A percentile compares a stretch with the other conserved stretches of the same genome.
Conservation (phyloP, 1,140 invertebrate genomes). For the Anagrus nilaparvatae region DNA sequence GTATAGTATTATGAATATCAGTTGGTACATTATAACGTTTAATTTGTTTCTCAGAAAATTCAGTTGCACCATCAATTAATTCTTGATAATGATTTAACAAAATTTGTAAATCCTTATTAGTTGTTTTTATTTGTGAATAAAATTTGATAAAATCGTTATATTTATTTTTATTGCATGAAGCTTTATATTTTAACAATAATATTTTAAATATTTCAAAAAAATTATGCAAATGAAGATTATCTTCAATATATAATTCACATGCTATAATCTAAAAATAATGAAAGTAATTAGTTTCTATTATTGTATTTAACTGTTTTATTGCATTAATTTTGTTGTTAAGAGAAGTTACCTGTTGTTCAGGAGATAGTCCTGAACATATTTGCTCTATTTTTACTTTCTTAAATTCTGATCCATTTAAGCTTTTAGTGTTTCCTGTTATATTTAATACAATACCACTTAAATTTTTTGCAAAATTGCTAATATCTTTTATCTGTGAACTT, state of each 20-base stretch:
- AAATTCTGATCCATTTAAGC: slow-evolving; percentile 21
- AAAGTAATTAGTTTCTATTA: slow-evolving; percentile 1
- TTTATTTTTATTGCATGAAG: slow-evolving; percentile 10
- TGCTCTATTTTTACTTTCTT: slow-evolving; percentile 17
- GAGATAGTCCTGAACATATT: slow-evolving; percentile 22
- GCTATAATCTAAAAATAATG: slow-evolving; percentile 20
- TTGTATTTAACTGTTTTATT: background rate
- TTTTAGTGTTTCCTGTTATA: slow-evolving; percentile 17
- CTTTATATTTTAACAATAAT: slow-evolving; percentile 17
- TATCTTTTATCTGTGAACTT: slow-evolving; percentile 14
- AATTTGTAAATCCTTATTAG: slow-evolving; percentile 19
- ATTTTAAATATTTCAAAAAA: slow-evolving; percentile 21
- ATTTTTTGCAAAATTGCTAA: slow-evolving; percentile 15
- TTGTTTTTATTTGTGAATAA: slow-evolving; percentile 23
- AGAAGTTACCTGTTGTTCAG: slow-evolving; percentile 22
- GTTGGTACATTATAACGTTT: background rate
- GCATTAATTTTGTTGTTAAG: background rate
- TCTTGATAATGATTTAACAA: slow-evolving; percentile 18
- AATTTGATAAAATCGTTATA: slow-evolving; percentile 21
- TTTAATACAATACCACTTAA: slow-evolving; percentile 20
- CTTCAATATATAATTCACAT: slow-evolving; percentile 22
- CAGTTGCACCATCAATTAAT: slow-evolving; percentile 3
- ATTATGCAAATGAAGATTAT: slow-evolving; percentile 22
- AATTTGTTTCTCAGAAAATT: slow-evolving; percentile 5
- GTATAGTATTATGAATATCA: background rate